Base-by-base conservation (phyloP, 2,888 invertebrate species). In the Caenorhabditis sinica region DNA sequence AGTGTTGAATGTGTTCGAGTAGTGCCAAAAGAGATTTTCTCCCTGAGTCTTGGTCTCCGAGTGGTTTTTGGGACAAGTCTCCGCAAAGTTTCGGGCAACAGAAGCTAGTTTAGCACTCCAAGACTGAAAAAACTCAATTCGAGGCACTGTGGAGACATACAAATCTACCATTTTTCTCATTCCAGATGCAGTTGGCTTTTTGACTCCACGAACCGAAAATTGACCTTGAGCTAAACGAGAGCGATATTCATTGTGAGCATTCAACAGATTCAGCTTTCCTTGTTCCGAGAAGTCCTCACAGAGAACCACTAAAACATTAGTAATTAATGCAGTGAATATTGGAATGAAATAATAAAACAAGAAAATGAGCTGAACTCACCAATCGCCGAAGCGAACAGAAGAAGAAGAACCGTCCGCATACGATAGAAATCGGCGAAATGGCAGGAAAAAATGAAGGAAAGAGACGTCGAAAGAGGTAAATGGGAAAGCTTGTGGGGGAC, bases 1-100 rank as follows among this genome's bases (percentile, higher is more conserved):
- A 49, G 66, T 53, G 40, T 61, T 74, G 40, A 81, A 30, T n/a
- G 45, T 65, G 28, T 15, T 63, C 33, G 79, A 51, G 25, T 51
- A 73, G 60, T 81, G 73, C 81, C 81, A 81, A 45, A 49, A 81
- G 30, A 81, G 58, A 25, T 60, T 81, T 30, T 81, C 81, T 20
- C 81, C 81, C 20, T 36, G 45, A 40, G 60, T 49, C 40, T 4
- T 43, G 5, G 68, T 61, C 1, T 25, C 40, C 5, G 81, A 81
- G 33, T 81, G 81, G 53, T 74, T 74, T 43, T 65, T 81, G n/a
- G 81, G 81, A 40, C 81, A 81, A 5, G 68, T 51, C 23, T 81
- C 73, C 2, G 81, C 81, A 33, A 66, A 81, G 36, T 33, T 51
- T 36, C 20, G n/a, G 11, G 81, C 81, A 5, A 30, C n/a, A 17